A percentile compares a stretch with the other conserved stretches of the same genome.
Evolutionary conservation across 2,888 invertebrate species (phyloP).

Genomic region (Erebia epiphron): DNA sequence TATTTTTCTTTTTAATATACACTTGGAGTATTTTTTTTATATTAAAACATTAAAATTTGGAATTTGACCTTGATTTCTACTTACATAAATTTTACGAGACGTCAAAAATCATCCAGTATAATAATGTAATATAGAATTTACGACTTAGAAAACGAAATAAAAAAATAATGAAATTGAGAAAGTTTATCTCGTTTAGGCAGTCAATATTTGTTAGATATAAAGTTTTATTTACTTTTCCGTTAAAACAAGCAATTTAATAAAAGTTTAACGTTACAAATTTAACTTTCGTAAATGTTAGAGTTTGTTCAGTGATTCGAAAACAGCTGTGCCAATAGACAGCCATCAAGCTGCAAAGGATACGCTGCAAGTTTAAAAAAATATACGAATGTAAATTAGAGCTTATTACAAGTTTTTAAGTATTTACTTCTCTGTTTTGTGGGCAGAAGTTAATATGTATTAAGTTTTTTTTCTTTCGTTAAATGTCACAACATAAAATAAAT

Average conservation of each 20-base stretch:
- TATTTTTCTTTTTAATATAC: too few relatives aligned
- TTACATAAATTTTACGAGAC: too few relatives aligned
- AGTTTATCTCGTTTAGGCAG: constrained; percentile 29
- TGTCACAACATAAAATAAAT: too few relatives aligned
- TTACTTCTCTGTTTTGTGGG: too few relatives aligned
- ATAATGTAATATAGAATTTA: background rate
- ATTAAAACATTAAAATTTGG: too few relatives aligned
- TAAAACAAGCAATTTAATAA: constrained; percentile 34
- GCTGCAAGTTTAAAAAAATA: background rate
- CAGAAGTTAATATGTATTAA: too few relatives aligned
- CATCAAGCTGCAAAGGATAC: background rate
- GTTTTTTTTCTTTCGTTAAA: too few relatives aligned
- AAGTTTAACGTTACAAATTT: constrained; percentile 33
- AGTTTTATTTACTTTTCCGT: constrained; percentile 21
- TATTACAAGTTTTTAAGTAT: too few relatives aligned
- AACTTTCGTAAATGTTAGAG: constrained; percentile 25
- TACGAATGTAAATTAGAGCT: background rate
- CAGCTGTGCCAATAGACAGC: constrained; percentile 13
- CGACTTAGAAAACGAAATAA: background rate
- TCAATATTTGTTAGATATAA: constrained; percentile 31
- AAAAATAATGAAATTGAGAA: constrained; percentile 28
- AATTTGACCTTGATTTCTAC: too few relatives aligned
- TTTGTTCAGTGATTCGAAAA: constrained; percentile 26
- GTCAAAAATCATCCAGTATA: too few relatives aligned
- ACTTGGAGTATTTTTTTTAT: too few relatives aligned